These are phyloP conservation scores for Lateolabrax maculatus DNA, from an alignment of 2,797 vertebrate genomes.

Conservation along the genomic window DNA sequence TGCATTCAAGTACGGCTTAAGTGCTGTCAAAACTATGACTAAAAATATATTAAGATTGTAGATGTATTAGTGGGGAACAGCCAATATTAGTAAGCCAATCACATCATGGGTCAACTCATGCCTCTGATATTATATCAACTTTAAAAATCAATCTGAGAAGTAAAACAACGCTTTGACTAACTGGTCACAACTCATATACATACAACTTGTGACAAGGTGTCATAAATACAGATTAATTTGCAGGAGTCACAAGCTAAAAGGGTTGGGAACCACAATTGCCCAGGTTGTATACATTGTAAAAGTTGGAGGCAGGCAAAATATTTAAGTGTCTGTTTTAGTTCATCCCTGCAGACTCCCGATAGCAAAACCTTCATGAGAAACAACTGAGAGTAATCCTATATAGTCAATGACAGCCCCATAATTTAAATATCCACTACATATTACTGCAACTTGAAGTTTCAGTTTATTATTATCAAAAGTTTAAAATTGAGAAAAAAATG, in stretches of 20 bases:
- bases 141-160: not conserved
- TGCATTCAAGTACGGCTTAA: not conserved
- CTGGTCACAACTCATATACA: not conserved
- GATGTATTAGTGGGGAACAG: not conserved
- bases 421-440: not conserved
- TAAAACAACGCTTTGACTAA: not conserved
- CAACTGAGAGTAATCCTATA: conserved; percentile 1
- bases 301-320: not conserved
- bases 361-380: conserved; percentile 22
- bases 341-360: conserved; percentile 15
- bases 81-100: not conserved
- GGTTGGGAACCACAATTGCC: not conserved
- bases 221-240: not conserved
- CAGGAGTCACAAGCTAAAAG: not conserved
- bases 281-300: not conserved
- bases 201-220: not conserved
- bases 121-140: too few relatives aligned
- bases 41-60: not conserved
- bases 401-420: not conserved
- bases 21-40: conserved; percentile 17
- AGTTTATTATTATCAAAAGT: not conserved
- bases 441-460: not conserved
- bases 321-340: not conserved
- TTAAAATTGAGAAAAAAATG: not conserved
- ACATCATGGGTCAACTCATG: not conserved